Base-by-base conservation (phyloP, 2,888 invertebrate genomes). In the Stomorhina lunata region DNA sequence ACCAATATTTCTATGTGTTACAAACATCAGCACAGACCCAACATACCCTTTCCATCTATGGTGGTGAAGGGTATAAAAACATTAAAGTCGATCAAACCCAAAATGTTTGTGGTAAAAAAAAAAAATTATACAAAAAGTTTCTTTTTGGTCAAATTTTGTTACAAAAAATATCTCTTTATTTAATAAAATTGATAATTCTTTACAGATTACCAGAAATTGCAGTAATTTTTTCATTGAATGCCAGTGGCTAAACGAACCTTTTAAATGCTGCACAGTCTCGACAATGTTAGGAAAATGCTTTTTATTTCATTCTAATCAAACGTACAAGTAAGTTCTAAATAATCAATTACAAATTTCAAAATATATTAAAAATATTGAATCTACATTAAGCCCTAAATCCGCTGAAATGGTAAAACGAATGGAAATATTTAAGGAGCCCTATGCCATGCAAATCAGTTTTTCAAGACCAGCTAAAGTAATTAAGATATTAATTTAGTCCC, bases 281-380 rank as follows among this genome's bases (percentile, higher is more conserved):
- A 57, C 69, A 43, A 57, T 43, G 45, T 57, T 69, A 45, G 69
- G 69, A 12, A 43, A 43, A 69, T 69, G 69, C 32, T 69, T 57
- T 17, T 1, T 69, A 29, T 69, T 69, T 20, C 57, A 69, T 25
- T 57, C 57, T 15, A 4, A 25, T n/a, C 69, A 57, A 22, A 69
- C 40, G 10, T 2, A n/a, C 7, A 69, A 27, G 69, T 69, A 32
- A 40, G 34, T 66, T 6, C 22, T 32, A 27, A 7, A 50, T 25
- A 6, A 25, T n/a, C 3, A 1, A 2, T 53, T 53, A 57, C 10
- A 27, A 57, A 32, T 55, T n/a, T 32, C 10, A 0, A 4, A 2
- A 20, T 9, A 17, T 57, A n/a, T 57, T 6, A 57, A 20, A 2
- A 34, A 22, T 34, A 7, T 50, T n/a, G 1, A 25, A n/a, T n/a